Evolutionary conservation across 2,113 vertebrate genomes (phyloP).

Genomic region (Lepidothrix coronata): DNA sequence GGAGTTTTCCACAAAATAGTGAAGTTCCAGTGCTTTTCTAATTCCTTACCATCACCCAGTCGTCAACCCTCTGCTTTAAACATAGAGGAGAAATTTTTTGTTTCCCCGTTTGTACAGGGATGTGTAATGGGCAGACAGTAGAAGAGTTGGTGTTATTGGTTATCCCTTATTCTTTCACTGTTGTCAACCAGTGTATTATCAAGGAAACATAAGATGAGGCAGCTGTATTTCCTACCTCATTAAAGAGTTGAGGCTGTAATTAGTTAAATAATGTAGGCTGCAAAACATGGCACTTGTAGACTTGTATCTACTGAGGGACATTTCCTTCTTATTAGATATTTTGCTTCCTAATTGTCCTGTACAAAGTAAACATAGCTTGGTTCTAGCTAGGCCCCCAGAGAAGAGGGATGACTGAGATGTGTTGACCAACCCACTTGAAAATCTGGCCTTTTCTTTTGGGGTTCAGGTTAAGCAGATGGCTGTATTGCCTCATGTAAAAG

Average conservation of each 20-base stretch:
- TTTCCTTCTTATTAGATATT: neutral
- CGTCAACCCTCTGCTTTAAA: neutral
- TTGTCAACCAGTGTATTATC: fast-evolving
- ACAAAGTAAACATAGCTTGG: neutral
- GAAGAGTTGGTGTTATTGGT: neutral
- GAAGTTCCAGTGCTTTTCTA: neutral
- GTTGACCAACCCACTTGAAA: neutral
- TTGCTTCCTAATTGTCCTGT: neutral
- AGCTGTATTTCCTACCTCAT: neutral
- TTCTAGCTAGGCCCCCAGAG: neutral
- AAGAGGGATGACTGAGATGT: neutral
- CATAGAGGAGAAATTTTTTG: neutral
- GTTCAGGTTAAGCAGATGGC: neutral
- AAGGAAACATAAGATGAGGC: neutral
- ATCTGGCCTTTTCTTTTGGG: neutral
- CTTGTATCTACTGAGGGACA: neutral
- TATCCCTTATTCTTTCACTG: neutral
- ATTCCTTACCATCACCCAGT: neutral
- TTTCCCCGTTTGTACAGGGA: neutral
- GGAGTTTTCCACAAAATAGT: neutral
- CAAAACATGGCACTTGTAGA: neutral
- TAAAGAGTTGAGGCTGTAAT: neutral
- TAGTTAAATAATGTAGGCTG: neutral
- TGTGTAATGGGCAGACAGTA: neutral
- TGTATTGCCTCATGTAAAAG: neutral